Conservation (phyloP, 1,140 invertebrate species). For the Drosophila lacertosa region DNA sequence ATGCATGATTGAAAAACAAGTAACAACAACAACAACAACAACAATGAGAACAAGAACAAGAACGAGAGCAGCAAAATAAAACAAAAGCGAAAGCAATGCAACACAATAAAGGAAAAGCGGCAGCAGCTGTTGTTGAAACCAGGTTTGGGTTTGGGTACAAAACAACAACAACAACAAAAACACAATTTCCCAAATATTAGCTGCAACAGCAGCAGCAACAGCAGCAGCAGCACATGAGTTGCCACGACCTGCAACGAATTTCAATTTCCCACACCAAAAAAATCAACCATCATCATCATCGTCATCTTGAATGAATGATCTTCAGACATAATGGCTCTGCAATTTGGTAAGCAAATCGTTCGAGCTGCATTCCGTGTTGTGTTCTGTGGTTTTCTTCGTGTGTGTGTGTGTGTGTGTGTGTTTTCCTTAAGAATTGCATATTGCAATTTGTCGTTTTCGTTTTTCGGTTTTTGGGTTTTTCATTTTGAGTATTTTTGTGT, state of each 20-base stretch:
- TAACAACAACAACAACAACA: constrained; percentile 42
- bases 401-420: constrained; percentile 28
- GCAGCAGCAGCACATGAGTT: not conserved
- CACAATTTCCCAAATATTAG: constrained; percentile 47
- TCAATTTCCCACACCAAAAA: constrained; percentile 32
- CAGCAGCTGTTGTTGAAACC: not conserved
- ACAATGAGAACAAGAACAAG: constrained; percentile 12
- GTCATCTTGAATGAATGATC: constrained; percentile 19
- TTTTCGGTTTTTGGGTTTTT: constrained; percentile 26
- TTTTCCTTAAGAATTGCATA: constrained; percentile 17
- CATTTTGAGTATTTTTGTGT: constrained; percentile 13
- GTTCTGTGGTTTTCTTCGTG: constrained; percentile 3
- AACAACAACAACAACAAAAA: constrained; percentile 15
- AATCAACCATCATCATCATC: constrained; percentile 40
- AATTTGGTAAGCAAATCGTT: constrained; percentile 38
- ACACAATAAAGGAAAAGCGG: constrained; percentile 35
- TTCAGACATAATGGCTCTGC: constrained; percentile 36
- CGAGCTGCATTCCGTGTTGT: constrained; percentile 12
- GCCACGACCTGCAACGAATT: constrained; percentile 18
- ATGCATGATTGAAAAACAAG: constrained; percentile 69
- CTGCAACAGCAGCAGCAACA: constrained; percentile 19
- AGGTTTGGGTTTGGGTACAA: not conserved
- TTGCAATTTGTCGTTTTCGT: constrained; percentile 28
- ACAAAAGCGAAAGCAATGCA: constrained; percentile 46
- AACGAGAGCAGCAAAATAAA: constrained; percentile 45